These are phyloP conservation scores for Limnodromus scolopaceus DNA, from an alignment of 2,797 vertebrate species.

Conservation along the genomic window DNA sequence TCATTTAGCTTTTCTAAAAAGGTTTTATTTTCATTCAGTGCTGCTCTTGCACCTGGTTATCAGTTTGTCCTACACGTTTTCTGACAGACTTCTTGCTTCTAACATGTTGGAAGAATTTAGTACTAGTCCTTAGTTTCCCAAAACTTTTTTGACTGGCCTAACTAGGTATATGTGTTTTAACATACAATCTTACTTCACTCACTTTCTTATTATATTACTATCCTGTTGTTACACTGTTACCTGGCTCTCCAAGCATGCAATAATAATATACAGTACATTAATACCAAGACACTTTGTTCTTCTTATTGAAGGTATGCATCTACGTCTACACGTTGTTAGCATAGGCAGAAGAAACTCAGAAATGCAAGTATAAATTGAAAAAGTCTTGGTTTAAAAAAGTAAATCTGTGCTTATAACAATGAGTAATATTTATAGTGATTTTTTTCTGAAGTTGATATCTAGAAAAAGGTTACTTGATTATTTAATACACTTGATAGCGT, in stretches of 20 bases:
- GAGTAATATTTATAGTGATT: neutral
- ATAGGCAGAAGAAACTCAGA: neutral
- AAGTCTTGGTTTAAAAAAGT: neutral
- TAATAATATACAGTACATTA: neutral
- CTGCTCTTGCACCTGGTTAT: neutral
- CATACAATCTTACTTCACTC: neutral
- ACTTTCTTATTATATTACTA: neutral
- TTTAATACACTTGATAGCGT: no score
- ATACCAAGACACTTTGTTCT: neutral
- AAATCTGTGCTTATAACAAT: neutral
- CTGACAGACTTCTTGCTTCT: neutral
- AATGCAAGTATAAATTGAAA: neutral
- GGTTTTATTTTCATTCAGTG: neutral
- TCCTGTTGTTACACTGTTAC: neutral
- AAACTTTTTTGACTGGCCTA: neutral
- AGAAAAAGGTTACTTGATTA: neutral
- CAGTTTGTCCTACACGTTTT: neutral
- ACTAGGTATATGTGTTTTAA: neutral
- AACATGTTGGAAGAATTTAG: neutral
- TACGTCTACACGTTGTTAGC: neutral
- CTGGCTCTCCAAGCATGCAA: neutral
- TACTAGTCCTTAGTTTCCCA: neutral
- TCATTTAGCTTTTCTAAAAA: neutral
- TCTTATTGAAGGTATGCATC: neutral
- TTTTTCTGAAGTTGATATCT: neutral